These are phyloP conservation scores for Henricia sp. DNA, from an alignment of 53 echinoderm and acorn worm species.

Conservation along the genomic window DNA sequence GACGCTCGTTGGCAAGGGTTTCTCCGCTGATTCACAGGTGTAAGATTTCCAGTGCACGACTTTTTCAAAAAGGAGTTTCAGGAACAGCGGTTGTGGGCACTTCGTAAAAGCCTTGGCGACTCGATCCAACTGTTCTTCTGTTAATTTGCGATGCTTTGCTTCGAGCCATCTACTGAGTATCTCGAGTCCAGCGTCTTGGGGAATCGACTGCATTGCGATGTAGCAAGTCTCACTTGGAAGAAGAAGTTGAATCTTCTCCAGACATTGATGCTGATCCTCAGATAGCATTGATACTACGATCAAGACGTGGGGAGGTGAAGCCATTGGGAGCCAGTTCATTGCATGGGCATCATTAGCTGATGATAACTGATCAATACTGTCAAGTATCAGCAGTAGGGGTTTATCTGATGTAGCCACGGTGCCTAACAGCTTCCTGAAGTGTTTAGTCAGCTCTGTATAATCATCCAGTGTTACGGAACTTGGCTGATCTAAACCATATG, in stretches of 20 bases:
- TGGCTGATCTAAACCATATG: conserved; percentile 72
- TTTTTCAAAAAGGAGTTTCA: conserved; percentile 86
- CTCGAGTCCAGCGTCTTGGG: conserved; percentile 68
- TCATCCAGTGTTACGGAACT: conserved; percentile 52
- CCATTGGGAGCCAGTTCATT: conserved; percentile 89
- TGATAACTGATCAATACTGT: conserved; percentile 88
- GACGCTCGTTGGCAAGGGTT: conserved; percentile 61
- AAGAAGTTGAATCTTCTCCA: conserved; percentile 66
- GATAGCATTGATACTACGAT: conserved; percentile 87
- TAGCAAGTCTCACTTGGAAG: conserved; percentile 74
- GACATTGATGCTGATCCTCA: conserved; percentile 60
- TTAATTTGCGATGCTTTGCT: conserved; percentile 53
- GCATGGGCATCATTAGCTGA: conserved; percentile 82
- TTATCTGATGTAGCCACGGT: conserved; percentile 62
- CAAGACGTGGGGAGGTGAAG: conserved; percentile 45
- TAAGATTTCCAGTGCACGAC: conserved; percentile 81
- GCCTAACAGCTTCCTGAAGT: conserved; percentile 67
- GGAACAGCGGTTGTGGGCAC: conserved; percentile 87
- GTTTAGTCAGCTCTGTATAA: conserved; percentile 76
- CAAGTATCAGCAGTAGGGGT: conserved; percentile 79
- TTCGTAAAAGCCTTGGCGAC: conserved; percentile 68
- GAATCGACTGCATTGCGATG: conserved; percentile 68
- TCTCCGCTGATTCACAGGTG: conserved; percentile 23
- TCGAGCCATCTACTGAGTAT: conserved; percentile 80
- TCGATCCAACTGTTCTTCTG: conserved; percentile 61